phyloP scores from a whole-genome alignment of 2,797 vertebrate genomes.

The Florisuga fusca region DNA sequence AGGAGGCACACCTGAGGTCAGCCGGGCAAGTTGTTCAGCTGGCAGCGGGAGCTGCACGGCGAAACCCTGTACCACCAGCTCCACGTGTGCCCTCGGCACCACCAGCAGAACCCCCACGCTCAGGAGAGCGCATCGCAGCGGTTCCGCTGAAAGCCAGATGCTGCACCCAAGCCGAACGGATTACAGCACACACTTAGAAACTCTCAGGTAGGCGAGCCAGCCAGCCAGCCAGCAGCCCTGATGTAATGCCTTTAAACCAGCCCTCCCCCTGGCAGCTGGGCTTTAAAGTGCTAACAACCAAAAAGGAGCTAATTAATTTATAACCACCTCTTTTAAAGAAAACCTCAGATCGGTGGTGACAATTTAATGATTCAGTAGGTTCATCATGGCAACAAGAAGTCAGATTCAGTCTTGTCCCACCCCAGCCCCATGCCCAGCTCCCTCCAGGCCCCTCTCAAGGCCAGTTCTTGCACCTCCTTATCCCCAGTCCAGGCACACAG shows the following conservation, averaged over 20 bases:
- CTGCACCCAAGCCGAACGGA: background rate
- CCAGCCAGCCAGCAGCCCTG: slow-evolving; percentile 36
- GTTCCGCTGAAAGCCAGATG: background rate
- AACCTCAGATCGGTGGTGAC: background rate
- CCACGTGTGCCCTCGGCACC: background rate
- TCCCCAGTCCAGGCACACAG: accelerated
- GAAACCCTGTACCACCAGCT: background rate
- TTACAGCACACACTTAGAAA: background rate
- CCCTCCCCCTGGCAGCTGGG: slow-evolving; percentile 40
- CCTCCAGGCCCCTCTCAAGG: background rate
- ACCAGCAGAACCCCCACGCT: background rate
- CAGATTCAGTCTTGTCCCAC: background rate
- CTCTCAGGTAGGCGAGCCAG: slow-evolving; percentile 29
- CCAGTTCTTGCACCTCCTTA: background rate
- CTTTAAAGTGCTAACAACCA: slow-evolving; percentile 52
- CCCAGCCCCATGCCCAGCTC: background rate
- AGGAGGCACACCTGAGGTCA: background rate
- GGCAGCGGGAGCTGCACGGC: background rate
- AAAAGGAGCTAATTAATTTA: slow-evolving; percentile 51
- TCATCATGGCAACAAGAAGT: background rate
- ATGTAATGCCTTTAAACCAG: slow-evolving; percentile 49
- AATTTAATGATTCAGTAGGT: background rate
- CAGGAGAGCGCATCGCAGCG: background rate
- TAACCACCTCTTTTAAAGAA: slow-evolving; percentile 42
- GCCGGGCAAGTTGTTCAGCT: background rate